phyloP scores from a whole-genome alignment of 2,113 vertebrate species.

The Stigmatopora nigra region DNA sequence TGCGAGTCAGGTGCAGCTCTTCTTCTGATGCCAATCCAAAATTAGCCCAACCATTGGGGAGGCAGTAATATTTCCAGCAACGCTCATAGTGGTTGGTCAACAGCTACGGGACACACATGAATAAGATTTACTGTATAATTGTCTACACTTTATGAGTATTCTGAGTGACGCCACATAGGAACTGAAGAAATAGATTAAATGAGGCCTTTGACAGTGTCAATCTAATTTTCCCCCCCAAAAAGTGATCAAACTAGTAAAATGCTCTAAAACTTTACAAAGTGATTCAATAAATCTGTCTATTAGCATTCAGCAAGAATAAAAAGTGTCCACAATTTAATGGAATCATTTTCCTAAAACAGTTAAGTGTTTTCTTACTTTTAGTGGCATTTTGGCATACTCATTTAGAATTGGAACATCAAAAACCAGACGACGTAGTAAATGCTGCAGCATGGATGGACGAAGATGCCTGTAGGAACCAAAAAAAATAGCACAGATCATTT shows the following conservation, averaged over 20 bases:
- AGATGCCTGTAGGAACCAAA: conserved; percentile 69
- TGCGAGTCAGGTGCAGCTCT: conserved; percentile 87
- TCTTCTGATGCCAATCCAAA: conserved; percentile 88
- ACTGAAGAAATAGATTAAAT: neutral
- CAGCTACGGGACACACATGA: conserved; percentile 63
- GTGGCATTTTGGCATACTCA: conserved; percentile 88
- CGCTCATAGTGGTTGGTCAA: conserved; percentile 93
- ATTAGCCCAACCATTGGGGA: conserved; percentile 90
- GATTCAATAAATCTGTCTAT: neutral
- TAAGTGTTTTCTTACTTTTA: conserved; percentile 71
- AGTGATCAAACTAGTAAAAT: neutral
- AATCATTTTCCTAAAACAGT: neutral
- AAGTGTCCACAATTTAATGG: neutral
- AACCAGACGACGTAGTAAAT: conserved; percentile 82
- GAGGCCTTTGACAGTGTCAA: neutral
- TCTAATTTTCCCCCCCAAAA: too few species aligned
- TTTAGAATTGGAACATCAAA: conserved; percentile 93
- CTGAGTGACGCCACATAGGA: neutral
- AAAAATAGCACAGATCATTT: neutral
- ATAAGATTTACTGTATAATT: neutral
- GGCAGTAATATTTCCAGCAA: conserved; percentile 93
- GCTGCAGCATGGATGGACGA: conserved; percentile 88
- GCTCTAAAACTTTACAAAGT: neutral
- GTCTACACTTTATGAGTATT: neutral
- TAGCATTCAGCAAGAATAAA: neutral